phyloP scores from a whole-genome alignment of 2,888 invertebrate genomes.

The Embidobia sp. region DNA sequence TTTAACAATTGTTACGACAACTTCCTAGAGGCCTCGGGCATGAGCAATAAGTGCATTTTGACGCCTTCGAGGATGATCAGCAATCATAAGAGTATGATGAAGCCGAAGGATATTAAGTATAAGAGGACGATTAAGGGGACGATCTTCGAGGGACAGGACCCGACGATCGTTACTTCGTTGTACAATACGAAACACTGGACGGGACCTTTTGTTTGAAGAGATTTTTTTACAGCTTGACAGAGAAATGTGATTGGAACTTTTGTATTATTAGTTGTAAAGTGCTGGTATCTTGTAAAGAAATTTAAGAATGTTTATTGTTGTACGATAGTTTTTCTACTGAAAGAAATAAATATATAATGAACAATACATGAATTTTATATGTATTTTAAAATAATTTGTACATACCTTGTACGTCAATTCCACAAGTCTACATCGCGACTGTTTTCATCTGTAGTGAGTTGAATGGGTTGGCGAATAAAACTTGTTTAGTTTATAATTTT shows the following conservation, averaged over 20 bases:
- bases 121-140: slow-evolving; percentile 86
- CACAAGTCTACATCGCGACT: too few relatives aligned
- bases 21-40: slow-evolving; percentile 89
- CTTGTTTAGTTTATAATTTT: too few relatives aligned
- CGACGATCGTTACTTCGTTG: slow-evolving; percentile 77
- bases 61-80: slow-evolving; percentile 87
- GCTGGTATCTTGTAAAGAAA: not conserved
- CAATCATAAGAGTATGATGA: slow-evolving; percentile 89
- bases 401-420: too few relatives aligned
- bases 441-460: too few relatives aligned
- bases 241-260: slow-evolving; percentile 48
- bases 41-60: slow-evolving; percentile 89
- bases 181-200: slow-evolving; percentile 81
- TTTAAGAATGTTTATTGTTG: slow-evolving; percentile 13
- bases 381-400: too few relatives aligned
- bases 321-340: slow-evolving; percentile 8
- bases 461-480: too few relatives aligned
- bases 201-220: slow-evolving; percentile 81
- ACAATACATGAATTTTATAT: too few relatives aligned
- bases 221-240: slow-evolving; percentile 2
- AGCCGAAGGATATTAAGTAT: slow-evolving; percentile 90
- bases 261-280: slow-evolving; percentile 40
- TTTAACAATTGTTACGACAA: slow-evolving; percentile 85
- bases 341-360: slow-evolving; percentile 9
- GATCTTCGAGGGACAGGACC: slow-evolving; percentile 81